Percentiles rank a stretch among this genome's conserved stretches.
Conservation (phyloP, 2,888 invertebrate genomes). For the Autographa gamma region DNA sequence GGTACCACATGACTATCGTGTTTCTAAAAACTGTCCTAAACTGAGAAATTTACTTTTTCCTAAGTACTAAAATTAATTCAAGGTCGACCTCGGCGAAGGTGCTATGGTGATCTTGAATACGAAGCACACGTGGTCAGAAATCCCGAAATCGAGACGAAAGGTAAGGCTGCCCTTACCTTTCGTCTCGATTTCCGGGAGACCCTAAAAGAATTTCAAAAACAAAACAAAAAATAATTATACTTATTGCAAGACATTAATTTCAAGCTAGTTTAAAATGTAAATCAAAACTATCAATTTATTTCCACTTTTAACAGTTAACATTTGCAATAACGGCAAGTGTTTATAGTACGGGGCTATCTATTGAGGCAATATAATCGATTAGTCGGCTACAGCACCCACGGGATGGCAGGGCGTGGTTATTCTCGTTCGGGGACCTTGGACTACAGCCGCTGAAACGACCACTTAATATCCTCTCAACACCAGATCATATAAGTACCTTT, state of each 20-base stretch:
- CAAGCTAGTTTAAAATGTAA: not conserved
- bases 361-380: slow-evolving; percentile 43
- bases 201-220: no score
- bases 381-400: slow-evolving; percentile 29
- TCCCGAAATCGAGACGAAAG: no score
- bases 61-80: no score
- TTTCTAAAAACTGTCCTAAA: no score
- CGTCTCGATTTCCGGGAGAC: no score
- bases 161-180: no score
- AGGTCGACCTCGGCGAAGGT: no score
- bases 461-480: slow-evolving; percentile 1
- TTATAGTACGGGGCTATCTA: slow-evolving; percentile 12
- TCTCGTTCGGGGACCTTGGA: slow-evolving; percentile 19
- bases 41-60: no score
- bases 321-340: slow-evolving; percentile 13
- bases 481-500: not conserved
- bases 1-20: not conserved
- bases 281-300: not conserved
- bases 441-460: not conserved
- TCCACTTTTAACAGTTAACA: not conserved
- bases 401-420: slow-evolving; percentile 40
- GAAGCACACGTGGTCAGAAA: no score
- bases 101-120: no score
- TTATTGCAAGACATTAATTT: not conserved
- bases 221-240: no score